Evolutionary conservation across 1,140 invertebrate genomes (phyloP), one percentile per base, ranked within the genome.

Genomic region (Harlomillsia oculata): DNA sequence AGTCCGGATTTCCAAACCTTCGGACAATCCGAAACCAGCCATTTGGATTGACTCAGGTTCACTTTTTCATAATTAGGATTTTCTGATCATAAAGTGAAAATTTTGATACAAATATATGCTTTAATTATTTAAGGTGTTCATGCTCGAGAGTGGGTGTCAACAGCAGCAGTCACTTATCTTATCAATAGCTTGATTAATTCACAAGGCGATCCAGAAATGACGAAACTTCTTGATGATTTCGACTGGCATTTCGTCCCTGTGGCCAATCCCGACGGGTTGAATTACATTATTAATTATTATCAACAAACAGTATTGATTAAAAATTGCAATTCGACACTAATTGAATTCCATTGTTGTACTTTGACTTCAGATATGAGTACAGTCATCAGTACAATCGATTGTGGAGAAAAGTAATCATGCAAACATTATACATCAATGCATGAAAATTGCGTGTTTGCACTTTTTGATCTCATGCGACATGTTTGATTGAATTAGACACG

Each of bases 401-500:
- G 3, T 92, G 87, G 87, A 75, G 87, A 21, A 90, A 90, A 70
- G 89, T 71, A 44, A 67, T 72, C n/a, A 14, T 32, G 9, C 36
- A 11, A 36, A 20, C 11, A 13, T 4, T 34, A 23, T 29, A 40
- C 32, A 41, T 41, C 1, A 34, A 32, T 23, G 16, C 5, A 49
- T 40, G 20, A 85, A 1, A 89, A 89, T 67, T 76, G 86, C 44
- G 89, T 43, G 13, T 23, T 45, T 34, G 20, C 18, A 89, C 68
- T 89, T 79, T 69, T 80, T 78, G 45, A 80, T 75, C 65, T 80
- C 81, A 29, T 75, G 75, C 18, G 77, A 79, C 53, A 88, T n/a
- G 83, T 34, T 3, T 52, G 16, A 13, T 16, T 46, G 16, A 18
- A 28, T 37, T 46, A 57, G 36, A 57, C 55, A 8, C 43, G 59